phyloP scores from a whole-genome alignment of 2,888 invertebrate species.

The Drosophila neonasuta region DNA sequence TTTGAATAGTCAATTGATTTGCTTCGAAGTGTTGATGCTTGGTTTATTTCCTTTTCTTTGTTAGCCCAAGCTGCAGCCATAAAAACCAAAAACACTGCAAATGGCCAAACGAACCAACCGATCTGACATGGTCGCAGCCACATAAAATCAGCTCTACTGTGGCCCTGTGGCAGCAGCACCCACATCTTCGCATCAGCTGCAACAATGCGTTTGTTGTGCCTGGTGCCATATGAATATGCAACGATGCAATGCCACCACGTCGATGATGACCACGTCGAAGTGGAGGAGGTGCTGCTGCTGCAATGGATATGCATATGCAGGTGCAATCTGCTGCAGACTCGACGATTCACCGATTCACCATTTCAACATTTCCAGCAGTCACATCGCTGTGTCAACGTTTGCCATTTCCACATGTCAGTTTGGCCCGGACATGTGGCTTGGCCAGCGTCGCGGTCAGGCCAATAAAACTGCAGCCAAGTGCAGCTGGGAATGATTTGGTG shows the following conservation, averaged over 20 bases:
- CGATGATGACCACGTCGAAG: constrained; percentile 60
- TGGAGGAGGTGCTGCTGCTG: constrained; percentile 30
- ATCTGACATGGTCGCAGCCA: constrained; percentile 60
- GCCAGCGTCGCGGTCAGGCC: constrained; percentile 44
- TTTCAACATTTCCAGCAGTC: constrained; percentile 6
- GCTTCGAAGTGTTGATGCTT: constrained; percentile 15
- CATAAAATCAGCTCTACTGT: constrained; percentile 65
- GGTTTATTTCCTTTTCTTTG: constrained; percentile 23
- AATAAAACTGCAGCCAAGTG: constrained; percentile 67
- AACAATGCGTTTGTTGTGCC: constrained; percentile 50
- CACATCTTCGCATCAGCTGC: constrained; percentile 36
- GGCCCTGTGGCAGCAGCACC: constrained; percentile 41
- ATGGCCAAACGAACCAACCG: constrained; percentile 59
- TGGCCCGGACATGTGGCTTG: constrained; percentile 34
- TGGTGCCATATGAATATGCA: constrained; percentile 67
- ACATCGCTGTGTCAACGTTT: constrained; percentile 52
- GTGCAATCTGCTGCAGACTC: constrained; percentile 67
- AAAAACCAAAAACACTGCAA: constrained; percentile 65
- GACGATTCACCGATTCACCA: constrained; percentile 25
- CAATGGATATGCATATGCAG: constrained; percentile 63
- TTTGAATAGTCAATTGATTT: constrained; percentile 10
- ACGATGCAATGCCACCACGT: constrained; percentile 38
- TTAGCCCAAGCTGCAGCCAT: constrained; percentile 43
- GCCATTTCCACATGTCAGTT: constrained; percentile 9
- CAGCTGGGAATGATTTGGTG: constrained; percentile 65